Evolutionary conservation across 2,888 invertebrate genomes (phyloP), one percentile per base, ranked within the genome.

Genomic region (Scaptomyza caliginosa): DNA sequence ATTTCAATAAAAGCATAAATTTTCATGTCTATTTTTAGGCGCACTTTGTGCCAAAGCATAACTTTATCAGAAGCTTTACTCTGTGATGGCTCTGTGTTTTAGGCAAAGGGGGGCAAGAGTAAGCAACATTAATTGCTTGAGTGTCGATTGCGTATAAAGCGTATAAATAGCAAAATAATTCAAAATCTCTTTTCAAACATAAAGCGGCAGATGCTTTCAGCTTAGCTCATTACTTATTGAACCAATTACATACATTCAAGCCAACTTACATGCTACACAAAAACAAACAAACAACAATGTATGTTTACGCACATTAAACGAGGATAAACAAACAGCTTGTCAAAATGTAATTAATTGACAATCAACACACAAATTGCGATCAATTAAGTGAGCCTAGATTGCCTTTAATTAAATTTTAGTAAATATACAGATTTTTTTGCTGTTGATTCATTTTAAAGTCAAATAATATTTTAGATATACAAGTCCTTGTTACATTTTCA

Each of bases 1-100:
- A 79, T 76, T 79, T 78, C 73, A 79, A 82, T 85, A 73, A 75
- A 63, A 58, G 59, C 82, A 67, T 69, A 64, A 82, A 85, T 76
- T 77, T 46, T 32, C 62, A n/a, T 28, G 64, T 76, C 77, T 86
- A 79, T 82, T 81, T 81, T 70, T 65, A 70, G 83, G 54, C 67
- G 60, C 69, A 60, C 55, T 60, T 70, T 52, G 30, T 36, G 45
- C 34, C 5, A 24, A 42, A 19, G 40, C 40, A 26, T 43, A 24
- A 21, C 7, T 2, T 13, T 30, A 1, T 30, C 36, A 4, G 10
- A 24, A 40, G n/a, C 24, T 49, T 21, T 16, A 11, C n/a, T n/a
- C n/a, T 16, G 38, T 24, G 55, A 34, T 38, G 10, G 16, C n/a
- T n/a, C n/a, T n/a, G n/a, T n/a, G n/a, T n/a, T n/a, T n/a, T n/a